Evolutionary conservation across 2,797 vertebrate species (phyloP).

Genomic region (Yasuhikotakia modesta): DNA sequence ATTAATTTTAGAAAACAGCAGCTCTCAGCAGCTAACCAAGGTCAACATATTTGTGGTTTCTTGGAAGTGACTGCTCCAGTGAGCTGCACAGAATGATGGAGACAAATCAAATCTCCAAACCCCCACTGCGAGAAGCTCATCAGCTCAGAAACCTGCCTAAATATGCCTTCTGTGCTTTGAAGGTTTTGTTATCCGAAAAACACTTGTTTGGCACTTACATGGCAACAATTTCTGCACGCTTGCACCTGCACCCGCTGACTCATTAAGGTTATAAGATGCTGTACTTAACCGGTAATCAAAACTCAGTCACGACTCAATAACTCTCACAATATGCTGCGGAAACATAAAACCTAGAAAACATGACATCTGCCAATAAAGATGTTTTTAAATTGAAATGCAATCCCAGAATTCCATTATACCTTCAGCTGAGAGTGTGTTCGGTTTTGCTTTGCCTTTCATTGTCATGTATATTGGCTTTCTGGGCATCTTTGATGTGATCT

Average conservation of each 20-base stretch:
- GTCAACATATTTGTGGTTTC: constrained; percentile 30
- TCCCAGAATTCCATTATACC: not conserved
- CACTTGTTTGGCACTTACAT: not conserved
- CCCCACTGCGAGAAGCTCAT: constrained; percentile 10
- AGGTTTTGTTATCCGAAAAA: not conserved
- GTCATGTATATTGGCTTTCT: constrained; percentile 4
- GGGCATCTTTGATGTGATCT: constrained; percentile 41
- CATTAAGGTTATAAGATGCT: not conserved
- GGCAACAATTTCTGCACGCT: not conserved
- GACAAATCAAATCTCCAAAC: constrained; percentile 20
- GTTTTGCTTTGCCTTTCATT: not conserved
- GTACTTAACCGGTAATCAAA: not conserved
- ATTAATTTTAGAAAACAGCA: constrained; percentile 28
- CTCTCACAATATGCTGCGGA: not conserved
- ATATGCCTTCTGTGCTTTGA: not conserved
- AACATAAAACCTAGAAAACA: not conserved
- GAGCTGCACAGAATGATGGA: constrained; percentile 7
- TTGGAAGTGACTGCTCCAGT: constrained; percentile 6
- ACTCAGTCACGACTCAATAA: not conserved
- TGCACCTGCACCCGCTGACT: not conserved
- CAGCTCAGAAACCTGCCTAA: not conserved
- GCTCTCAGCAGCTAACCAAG: constrained; percentile 34
- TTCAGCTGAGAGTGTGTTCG: not conserved
- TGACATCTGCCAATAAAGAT: not conserved
- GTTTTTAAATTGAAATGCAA: not conserved